Evolutionary conservation across 2,888 invertebrate species (phyloP).

Genomic region (Lepidochrysops patricia): DNA sequence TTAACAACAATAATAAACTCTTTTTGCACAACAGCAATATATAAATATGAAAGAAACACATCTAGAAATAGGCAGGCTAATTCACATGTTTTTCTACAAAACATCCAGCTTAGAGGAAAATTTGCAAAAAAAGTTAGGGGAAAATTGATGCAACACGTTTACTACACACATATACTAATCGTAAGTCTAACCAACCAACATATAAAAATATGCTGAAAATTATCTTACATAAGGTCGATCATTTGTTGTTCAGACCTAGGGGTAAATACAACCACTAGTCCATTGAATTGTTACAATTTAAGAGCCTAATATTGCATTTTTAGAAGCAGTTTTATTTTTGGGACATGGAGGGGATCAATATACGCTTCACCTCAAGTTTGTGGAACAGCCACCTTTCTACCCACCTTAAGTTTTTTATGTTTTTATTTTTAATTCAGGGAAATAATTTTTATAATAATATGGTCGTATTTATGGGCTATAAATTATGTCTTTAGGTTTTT

Average conservation of each 20-base stretch:
- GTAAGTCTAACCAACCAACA: constrained; percentile 4
- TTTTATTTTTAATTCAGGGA: no score
- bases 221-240: constrained; percentile 4
- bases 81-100: not conserved
- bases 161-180: constrained; percentile 4
- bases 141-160: constrained; percentile 1
- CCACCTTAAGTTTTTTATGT: no score
- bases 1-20: constrained; percentile 11
- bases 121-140: constrained; percentile 3
- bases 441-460: no score
- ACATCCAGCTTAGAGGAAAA: constrained; percentile 10
- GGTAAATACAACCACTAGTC: constrained; percentile 1
- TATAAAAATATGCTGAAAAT: not conserved
- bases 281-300: no score
- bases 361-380: no score
- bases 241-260: constrained; percentile 3
- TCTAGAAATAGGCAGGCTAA: constrained; percentile 1
- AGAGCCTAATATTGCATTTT: no score
- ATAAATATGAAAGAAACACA: not conserved
- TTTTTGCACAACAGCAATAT: not conserved
- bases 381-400: no score
- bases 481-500: no score
- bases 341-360: no score
- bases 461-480: no score
- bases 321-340: no score